These are phyloP conservation scores for Sciurus niger DNA, from an alignment of 2,113 vertebrate genomes.

Conservation along the genomic window DNA sequence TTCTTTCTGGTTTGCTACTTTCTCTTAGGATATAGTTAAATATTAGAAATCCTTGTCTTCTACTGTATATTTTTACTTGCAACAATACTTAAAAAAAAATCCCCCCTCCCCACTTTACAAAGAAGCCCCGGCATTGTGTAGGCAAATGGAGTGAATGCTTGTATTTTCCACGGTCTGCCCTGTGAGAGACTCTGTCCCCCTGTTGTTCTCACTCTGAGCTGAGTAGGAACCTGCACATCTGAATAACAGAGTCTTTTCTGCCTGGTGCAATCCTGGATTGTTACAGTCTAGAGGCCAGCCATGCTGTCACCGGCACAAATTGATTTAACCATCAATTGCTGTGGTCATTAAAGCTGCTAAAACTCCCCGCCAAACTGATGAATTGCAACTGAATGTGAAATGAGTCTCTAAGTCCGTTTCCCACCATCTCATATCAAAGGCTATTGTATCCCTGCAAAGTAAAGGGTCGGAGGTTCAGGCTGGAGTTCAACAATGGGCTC, in stretches of 20 bases:
- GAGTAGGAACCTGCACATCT: conserved; percentile 88
- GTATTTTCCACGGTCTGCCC: conserved; percentile 87
- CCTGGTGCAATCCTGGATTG: conserved; percentile 94
- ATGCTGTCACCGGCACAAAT: conserved; percentile 97
- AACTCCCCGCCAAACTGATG: conserved; percentile 92
- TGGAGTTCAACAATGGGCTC: conserved; percentile 92
- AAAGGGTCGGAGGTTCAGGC: conserved; percentile 94
- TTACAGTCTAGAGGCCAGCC: conserved; percentile 94
- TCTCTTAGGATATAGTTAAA: conserved; percentile 86
- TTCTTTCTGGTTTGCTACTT: conserved; percentile 86
- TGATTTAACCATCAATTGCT: conserved; percentile 98
- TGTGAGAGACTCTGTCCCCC: conserved; percentile 88
- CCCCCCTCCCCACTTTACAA: conserved; percentile 30
- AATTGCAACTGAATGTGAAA: conserved; percentile 94
- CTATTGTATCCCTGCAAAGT: conserved; percentile 96
- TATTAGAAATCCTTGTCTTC: conserved; percentile 86
- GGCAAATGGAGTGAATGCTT: conserved; percentile 87
- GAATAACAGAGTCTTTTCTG: conserved; percentile 91
- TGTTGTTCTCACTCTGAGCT: conserved; percentile 88
- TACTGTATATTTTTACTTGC: conserved; percentile 88
- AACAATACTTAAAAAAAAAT: conserved; percentile 79
- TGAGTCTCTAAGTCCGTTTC: conserved; percentile 93
- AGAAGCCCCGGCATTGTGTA: conserved; percentile 84
- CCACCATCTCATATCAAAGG: conserved; percentile 96
- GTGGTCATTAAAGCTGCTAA: conserved; percentile 93